These are phyloP conservation scores for Eupithecia tripunctaria DNA, from an alignment of 2,888 invertebrate species.

Conservation along the genomic window DNA sequence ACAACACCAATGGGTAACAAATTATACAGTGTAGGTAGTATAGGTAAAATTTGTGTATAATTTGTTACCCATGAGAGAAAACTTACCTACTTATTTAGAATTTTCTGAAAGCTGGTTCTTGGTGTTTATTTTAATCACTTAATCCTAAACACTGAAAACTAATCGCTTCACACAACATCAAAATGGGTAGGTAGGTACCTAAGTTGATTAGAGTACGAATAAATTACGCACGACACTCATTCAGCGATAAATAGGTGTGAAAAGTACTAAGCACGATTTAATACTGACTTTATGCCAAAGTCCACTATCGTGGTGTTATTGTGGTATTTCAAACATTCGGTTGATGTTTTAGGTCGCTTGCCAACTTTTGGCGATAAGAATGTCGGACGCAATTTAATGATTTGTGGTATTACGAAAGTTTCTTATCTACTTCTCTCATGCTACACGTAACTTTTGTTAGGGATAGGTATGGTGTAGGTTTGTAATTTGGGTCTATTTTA, in stretches of 20 bases:
- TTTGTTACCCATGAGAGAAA: not conserved
- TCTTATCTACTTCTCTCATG: slow-evolving; percentile 1
- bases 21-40: too few relatives aligned
- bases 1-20: too few relatives aligned
- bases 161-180: not conserved
- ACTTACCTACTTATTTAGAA: not conserved
- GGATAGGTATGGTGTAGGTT: not conserved
- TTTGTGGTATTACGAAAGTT: slow-evolving; percentile 9
- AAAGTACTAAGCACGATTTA: not conserved
- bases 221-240: not conserved
- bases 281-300: slow-evolving; percentile 15
- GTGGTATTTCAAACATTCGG: slow-evolving; percentile 11
- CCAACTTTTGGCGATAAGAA: slow-evolving; percentile 15
- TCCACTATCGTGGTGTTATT: slow-evolving; percentile 8
- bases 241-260: slow-evolving; percentile 11
- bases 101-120: not conserved
- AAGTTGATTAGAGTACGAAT: not conserved
- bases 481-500: not conserved
- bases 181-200: not conserved
- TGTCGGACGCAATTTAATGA: slow-evolving; percentile 13
- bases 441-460: not conserved
- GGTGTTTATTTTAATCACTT: not conserved
- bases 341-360: slow-evolving; percentile 7
- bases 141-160: not conserved
- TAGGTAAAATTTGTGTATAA: too few relatives aligned